A percentile compares a stretch with the other conserved stretches of the same genome.
Conservation (phyloP, 2,113 vertebrate genomes). For the Chaetura pelagica region DNA sequence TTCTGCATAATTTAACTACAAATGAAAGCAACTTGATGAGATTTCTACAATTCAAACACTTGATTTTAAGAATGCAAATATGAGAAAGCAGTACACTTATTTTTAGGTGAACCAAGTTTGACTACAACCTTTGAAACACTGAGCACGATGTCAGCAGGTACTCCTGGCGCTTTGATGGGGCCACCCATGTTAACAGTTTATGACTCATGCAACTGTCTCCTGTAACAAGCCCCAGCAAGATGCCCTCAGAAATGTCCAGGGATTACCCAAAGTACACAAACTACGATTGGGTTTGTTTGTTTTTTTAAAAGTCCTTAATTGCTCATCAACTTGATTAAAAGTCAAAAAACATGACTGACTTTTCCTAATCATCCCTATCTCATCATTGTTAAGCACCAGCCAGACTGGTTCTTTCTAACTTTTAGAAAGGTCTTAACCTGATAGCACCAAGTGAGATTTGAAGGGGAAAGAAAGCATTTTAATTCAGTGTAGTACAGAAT, state of each 20-base stretch:
- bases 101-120: not conserved
- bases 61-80: constrained; percentile 13
- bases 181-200: not conserved
- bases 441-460: not conserved
- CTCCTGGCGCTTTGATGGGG: not conserved
- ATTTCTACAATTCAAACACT: constrained; percentile 42
- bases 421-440: not conserved
- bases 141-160: not conserved
- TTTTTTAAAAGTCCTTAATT: not conserved
- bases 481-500: not conserved
- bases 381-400: not conserved
- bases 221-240: constrained; percentile 42
- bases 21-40: constrained; percentile 62
- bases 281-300: too few species aligned
- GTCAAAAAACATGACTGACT: not conserved
- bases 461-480: not conserved
- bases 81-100: not conserved
- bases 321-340: not conserved
- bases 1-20: constrained; percentile 94
- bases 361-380: not conserved
- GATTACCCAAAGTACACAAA: not conserved
- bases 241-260: not conserved
- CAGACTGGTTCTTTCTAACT: not conserved
- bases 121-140: not conserved
- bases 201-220: not conserved